Base-by-base conservation (phyloP, 2,113 vertebrate species). In the Sebastes fasciatus region DNA sequence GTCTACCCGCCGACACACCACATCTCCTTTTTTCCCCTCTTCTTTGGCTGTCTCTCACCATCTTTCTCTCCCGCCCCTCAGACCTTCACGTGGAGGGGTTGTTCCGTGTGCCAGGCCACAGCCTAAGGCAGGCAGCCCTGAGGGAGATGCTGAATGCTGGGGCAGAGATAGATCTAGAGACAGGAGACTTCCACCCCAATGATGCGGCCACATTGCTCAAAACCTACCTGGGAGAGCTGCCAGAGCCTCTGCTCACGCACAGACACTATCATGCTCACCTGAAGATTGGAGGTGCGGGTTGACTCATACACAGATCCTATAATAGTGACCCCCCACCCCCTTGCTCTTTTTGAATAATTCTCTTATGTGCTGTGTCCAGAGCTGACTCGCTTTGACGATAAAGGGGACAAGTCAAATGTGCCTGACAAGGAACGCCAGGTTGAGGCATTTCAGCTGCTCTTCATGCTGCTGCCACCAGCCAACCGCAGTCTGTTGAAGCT, bases 101-200 rank as follows among this genome's bases (percentile, higher is more conserved):
- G 91, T 99, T 99, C 90, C 96, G 98, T 73, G 96, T 99, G 64
- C 98, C 98, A n/a, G 98, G 98, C 83, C 97, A 99, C 94, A 99
- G 97, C 88, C 93, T 98, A 72, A 95, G 98, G 72, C 98, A 99
- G 89, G 98, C 99, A 82, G 96, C 95, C 77, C 94, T 99, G 82
- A 97, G 96, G 89, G 98, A 99, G 86, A 96, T 97, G 88, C 94
- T 99, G 85, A 99, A 99, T 84, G 95, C 94, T 4, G 98, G 97
- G 57, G 86, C 94, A 23, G 97, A 99, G 84, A 96, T 99, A 80
- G 97, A 99, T 91, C 95, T 99, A 87, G 97, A 99, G 77, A 96
- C 96, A 5, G 98, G 97, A 1, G 97, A 97, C 57, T 99, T 97
- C 96, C 97, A 99, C 88, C 97, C 98, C 71, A 99, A 99, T 23